Evolutionary conservation across 2,888 invertebrate genomes (phyloP), one percentile per base, ranked within the genome.

Genomic region (Cryptocheilus praepositus): DNA sequence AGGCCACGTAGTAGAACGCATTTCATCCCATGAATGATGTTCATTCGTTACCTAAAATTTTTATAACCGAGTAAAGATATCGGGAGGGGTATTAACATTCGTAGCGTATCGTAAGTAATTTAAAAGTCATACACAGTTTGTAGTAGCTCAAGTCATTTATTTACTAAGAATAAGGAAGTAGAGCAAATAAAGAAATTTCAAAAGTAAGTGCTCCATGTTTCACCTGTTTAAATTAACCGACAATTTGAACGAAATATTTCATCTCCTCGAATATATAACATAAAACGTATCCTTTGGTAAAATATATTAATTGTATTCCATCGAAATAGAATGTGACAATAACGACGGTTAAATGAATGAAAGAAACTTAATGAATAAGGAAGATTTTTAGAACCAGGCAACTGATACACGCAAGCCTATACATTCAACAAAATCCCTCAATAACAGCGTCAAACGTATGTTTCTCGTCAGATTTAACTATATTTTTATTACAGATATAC

Each of bases 111-210:
- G 74, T 77, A 77, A 85, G 79, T 84, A 81, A 84, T 82, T 83
- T 83, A 82, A 79, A 80, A 85, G 84, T 81, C 78, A 83, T 85
- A 85, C 71, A 81, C 75, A 81, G 72, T 87, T 81, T 85, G 86
- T 88, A 88, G 87, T 84, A 81, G 85, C 77, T 84, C 82, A 84
- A 84, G 81, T 84, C 84, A 85, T 82, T 77, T 76, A 83, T 83
- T 86, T 84, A 85, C 73, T 86, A 84, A 84, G 36, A 36, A 36
- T 36, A 36, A 36, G 36, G 82, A 78, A 84, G 85, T 87, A 88
- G 87, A 83, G 78, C 81, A 84, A 84, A 82, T 79, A 85, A 87
- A 87, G 80, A 70, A 81, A 84, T 86, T 70, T 78, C 62, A 79
- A 84, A 72, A 68, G 67, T 68, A 74, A 51, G 21, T 51, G 0